Conservation (phyloP, 2,888 invertebrate species). For the Coenonympha arcania region DNA sequence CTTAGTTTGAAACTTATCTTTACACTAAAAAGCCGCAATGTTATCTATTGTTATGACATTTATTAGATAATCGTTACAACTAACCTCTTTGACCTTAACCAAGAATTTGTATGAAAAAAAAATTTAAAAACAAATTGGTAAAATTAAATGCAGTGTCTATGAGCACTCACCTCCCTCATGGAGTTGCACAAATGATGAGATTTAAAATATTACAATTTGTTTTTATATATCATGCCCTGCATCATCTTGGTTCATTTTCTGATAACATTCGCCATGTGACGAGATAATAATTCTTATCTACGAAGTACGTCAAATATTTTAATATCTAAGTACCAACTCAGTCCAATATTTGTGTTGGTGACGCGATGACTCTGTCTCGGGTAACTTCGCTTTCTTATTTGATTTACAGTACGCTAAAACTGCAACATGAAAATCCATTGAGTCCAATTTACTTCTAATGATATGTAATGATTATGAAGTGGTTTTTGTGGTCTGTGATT, state of each 20-base stretch:
- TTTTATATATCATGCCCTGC: conserved; percentile 32
- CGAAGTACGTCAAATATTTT: conserved; percentile 50
- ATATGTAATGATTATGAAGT: background rate
- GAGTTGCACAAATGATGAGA: background rate
- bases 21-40: background rate
- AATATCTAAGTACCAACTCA: conserved; percentile 54
- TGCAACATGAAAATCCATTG: background rate
- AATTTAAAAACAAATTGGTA: background rate
- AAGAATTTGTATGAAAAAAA: conserved; percentile 6
- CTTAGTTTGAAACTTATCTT: background rate
- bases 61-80: conserved; percentile 51
- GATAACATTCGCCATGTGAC: conserved; percentile 37
- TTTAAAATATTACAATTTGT: conserved; percentile 7
- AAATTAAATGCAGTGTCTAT: conserved; percentile 7
- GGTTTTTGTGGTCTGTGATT: conserved; percentile 26
- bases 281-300: conserved; percentile 62
- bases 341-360: conserved; percentile 53
- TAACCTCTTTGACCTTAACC: conserved; percentile 57
- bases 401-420: conserved; percentile 6
- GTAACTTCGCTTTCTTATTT: conserved; percentile 42
- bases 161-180: conserved; percentile 23
- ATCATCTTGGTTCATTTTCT: conserved; percentile 35
- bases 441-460: background rate
- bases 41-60: conserved; percentile 15
- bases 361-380: conserved; percentile 64